Conservation (phyloP, 2,888 invertebrate genomes). For the Eremobia ochroleuca region DNA sequence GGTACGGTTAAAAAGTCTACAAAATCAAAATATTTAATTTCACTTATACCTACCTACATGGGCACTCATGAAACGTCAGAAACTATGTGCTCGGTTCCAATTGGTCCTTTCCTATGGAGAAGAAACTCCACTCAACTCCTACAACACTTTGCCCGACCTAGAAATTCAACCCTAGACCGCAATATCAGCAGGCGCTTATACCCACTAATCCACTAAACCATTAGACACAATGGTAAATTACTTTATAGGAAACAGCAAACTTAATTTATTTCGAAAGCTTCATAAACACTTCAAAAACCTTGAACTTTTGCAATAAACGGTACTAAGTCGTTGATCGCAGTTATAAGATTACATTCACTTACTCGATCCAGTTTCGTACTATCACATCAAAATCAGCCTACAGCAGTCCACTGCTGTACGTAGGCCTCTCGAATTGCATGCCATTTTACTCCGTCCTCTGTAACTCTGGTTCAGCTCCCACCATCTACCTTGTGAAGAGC, state of each 20-base stretch:
- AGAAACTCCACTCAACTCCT: too few relatives aligned
- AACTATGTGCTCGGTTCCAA: too few relatives aligned
- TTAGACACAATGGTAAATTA: neutral
- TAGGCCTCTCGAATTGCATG: neutral
- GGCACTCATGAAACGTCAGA: too few relatives aligned
- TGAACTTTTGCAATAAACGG: constrained; percentile 54
- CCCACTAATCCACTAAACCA: too few relatives aligned
- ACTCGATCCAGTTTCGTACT: constrained; percentile 27
- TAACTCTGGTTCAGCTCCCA: neutral
- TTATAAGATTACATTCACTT: constrained; percentile 51
- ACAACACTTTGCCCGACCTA: too few relatives aligned
- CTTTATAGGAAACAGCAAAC: constrained; percentile 12
- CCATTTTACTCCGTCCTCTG: neutral
- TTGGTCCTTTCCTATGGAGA: too few relatives aligned
- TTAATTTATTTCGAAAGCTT: constrained; percentile 33
- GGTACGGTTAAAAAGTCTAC: too few relatives aligned
- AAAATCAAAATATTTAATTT: too few relatives aligned
- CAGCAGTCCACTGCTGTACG: neutral
- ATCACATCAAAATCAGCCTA: constrained; percentile 13
- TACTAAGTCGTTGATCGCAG: constrained; percentile 41
- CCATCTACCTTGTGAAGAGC: neutral
- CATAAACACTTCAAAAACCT: constrained; percentile 30
- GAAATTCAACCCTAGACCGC: neutral
- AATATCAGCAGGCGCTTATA: neutral
- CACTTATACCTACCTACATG: too few relatives aligned